A percentile compares a stretch with the other conserved stretches of the same genome.
phyloP scores from a whole-genome alignment of 1,140 invertebrate species.

The Ceratosolen fusciceps region DNA sequence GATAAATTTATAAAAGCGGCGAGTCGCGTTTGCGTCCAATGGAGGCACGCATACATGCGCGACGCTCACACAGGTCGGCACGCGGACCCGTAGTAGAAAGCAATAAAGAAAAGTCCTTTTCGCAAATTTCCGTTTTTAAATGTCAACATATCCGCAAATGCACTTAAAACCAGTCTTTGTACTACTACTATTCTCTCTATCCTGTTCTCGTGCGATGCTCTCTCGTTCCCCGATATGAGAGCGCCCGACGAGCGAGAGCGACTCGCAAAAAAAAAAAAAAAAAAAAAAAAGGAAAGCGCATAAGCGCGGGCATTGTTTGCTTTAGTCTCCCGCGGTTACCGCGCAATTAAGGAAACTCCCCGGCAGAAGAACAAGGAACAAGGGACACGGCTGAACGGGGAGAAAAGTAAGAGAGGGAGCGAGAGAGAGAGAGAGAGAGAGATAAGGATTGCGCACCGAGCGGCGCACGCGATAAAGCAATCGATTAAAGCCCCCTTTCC shows the following conservation, averaged over 20 bases:
- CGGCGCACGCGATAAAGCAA: conserved; percentile 45
- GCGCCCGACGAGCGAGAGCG: no score
- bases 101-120: not conserved
- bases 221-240: not conserved
- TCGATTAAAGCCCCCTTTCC: conserved; percentile 48
- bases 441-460: conserved; percentile 42
- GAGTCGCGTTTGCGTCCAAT: not conserved
- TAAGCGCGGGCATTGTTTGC: conserved; percentile 41
- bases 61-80: no score
- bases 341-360: conserved; percentile 48
- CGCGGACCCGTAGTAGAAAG: not conserved
- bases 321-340: conserved; percentile 35
- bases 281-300: conserved; percentile 19
- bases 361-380: conserved; percentile 37
- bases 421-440: conserved; percentile 26
- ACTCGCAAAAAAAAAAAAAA: not conserved
- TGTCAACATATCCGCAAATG: conserved; percentile 26
- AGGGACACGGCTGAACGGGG: no score
- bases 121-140: conserved; percentile 16
- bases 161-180: conserved; percentile 16
- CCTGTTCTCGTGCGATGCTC: not conserved
- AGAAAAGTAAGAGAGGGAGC: conserved; percentile 26
- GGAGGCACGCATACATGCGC: not conserved
- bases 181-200: not conserved
- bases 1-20: not conserved